These are phyloP conservation scores for Prunella fulvescens DNA, from an alignment of 2,113 vertebrate genomes.

Conservation along the genomic window DNA sequence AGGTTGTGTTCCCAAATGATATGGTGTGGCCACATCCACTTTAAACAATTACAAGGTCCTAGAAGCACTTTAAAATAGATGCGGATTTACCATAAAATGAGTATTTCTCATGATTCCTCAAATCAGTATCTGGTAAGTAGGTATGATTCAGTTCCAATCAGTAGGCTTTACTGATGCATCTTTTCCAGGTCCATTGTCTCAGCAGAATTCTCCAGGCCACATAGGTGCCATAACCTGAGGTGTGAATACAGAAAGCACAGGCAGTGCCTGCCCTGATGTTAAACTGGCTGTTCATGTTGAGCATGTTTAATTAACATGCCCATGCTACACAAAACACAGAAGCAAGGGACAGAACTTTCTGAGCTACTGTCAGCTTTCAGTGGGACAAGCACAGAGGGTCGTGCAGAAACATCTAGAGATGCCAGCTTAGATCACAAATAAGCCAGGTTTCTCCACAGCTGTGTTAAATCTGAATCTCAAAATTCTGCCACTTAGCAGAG, in stretches of 20 bases:
- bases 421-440: not conserved
- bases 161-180: not conserved
- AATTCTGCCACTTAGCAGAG: not conserved
- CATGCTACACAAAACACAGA: not conserved
- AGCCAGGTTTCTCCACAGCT: not conserved
- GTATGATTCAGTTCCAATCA: not conserved
- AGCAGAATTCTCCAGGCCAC: not conserved
- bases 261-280: not conserved
- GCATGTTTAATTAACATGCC: not conserved
- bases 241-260: not conserved
- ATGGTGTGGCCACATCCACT: rapidly evolving
- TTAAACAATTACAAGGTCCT: not conserved
- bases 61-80: not conserved
- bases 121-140: not conserved
- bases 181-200: not conserved
- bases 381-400: not conserved
- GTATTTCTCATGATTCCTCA: not conserved
- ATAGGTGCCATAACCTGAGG: not conserved
- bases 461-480: not conserved
- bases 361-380: not conserved
- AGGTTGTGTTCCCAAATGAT: not conserved
- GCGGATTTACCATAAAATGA: not conserved
- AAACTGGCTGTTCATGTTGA: not conserved
- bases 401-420: not conserved
- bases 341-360: not conserved